phyloP scores from a whole-genome alignment of 2,113 vertebrate species.

The Ahaetulla prasina region DNA sequence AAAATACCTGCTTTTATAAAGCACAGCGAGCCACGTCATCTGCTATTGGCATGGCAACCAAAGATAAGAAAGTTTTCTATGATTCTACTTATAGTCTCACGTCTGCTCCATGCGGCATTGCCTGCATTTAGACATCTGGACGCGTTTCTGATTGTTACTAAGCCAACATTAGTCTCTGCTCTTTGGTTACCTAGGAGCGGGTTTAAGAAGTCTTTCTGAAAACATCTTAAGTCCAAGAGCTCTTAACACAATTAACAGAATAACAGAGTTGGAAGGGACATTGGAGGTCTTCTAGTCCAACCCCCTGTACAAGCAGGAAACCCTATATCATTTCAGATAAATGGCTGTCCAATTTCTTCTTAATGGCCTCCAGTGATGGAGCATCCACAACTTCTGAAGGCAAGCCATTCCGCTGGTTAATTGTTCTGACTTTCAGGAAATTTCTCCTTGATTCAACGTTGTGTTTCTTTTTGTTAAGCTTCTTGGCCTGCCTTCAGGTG shows the following conservation, averaged over 20 bases:
- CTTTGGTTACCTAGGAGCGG: background rate
- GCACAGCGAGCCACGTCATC: slow-evolving; percentile 47
- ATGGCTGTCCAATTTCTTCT: background rate
- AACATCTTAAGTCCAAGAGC: background rate
- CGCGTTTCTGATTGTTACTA: slow-evolving; percentile 37
- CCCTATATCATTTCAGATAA: background rate
- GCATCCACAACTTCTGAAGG: background rate
- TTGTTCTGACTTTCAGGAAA: background rate
- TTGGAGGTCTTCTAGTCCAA: background rate
- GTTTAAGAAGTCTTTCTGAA: slow-evolving; percentile 4
- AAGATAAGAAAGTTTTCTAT: slow-evolving; percentile 60
- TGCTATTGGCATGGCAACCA: slow-evolving; percentile 65
- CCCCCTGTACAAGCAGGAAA: background rate
- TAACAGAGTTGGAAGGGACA: background rate
- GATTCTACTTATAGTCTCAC: slow-evolving; percentile 35
- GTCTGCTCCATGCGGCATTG: slow-evolving; percentile 47
- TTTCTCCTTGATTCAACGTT: background rate
- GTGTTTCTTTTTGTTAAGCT: background rate
- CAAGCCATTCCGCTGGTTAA: background rate
- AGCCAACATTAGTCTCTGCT: background rate
- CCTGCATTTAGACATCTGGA: slow-evolving; percentile 45
- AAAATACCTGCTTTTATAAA: slow-evolving; percentile 59
- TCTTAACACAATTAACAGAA: background rate
- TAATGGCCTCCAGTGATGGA: background rate
- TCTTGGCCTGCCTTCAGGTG: background rate